phyloP scores from a whole-genome alignment of 1,140 invertebrate genomes.

The Bombyx mandarina region DNA sequence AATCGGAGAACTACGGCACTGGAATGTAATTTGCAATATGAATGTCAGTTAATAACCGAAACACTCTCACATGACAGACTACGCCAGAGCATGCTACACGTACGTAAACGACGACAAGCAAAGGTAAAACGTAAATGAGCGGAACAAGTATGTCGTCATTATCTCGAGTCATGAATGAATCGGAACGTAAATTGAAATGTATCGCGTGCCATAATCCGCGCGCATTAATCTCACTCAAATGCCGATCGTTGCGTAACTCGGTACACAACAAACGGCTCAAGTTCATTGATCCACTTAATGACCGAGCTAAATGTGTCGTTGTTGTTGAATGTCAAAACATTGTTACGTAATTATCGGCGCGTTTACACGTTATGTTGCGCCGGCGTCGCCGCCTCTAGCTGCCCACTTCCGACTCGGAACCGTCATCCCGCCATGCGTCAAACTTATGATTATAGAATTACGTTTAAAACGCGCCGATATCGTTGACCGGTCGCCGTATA shows the following conservation, averaged over 20 bases:
- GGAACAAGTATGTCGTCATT: constrained; percentile 58
- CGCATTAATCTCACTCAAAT: constrained; percentile 69
- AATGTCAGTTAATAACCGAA: not conserved
- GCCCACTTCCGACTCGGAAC: constrained; percentile 39
- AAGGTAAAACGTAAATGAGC: constrained; percentile 47
- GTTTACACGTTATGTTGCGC: constrained; percentile 26
- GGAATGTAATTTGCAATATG: too few species aligned
- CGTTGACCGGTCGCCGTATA: constrained; percentile 55
- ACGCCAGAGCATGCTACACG: not conserved
- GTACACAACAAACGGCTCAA: constrained; percentile 58
- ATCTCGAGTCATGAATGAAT: constrained; percentile 67
- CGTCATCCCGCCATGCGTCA: constrained; percentile 44
- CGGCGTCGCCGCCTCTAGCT: not conserved
- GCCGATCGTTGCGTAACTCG: constrained; percentile 61
- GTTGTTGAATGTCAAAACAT: constrained; percentile 66
- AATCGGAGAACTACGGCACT: too few species aligned
- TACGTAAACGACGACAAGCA: constrained; percentile 26
- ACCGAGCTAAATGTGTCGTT: constrained; percentile 65
- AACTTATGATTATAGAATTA: constrained; percentile 68
- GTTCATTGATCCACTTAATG: constrained; percentile 69
- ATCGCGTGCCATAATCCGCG: constrained; percentile 69
- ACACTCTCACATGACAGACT: not conserved
- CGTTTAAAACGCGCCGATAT: constrained; percentile 62
- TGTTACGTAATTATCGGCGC: constrained; percentile 56
- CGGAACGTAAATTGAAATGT: constrained; percentile 68